Percentiles rank a stretch among this genome's conserved stretches.
phyloP scores from a whole-genome alignment of 2,113 vertebrate species.

The Austrofundulus limnaeus region DNA sequence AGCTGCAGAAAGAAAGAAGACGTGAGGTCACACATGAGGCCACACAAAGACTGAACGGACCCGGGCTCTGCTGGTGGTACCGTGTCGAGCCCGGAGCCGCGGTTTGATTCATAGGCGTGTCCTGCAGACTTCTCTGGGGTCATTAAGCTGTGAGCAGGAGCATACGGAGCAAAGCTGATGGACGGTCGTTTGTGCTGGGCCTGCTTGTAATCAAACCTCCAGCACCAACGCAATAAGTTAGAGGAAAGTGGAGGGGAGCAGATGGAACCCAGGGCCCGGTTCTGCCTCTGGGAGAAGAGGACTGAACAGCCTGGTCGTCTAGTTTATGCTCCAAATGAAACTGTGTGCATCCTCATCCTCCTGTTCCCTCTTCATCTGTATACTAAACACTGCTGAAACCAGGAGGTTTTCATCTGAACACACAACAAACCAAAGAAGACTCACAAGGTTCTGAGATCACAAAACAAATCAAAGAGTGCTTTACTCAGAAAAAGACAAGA shows the following conservation, averaged over 20 bases:
- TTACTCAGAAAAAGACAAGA: too few relatives aligned
- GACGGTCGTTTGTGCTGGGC: constrained; percentile 47
- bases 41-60: background rate
- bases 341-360: too few relatives aligned
- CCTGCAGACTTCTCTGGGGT: constrained; percentile 36
- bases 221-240: constrained; percentile 53
- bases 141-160: constrained; percentile 56
- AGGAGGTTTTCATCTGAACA: too few relatives aligned
- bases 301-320: constrained; percentile 23
- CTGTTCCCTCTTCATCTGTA: too few relatives aligned
- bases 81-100: constrained; percentile 31
- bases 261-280: constrained; percentile 37
- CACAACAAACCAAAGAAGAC: too few relatives aligned
- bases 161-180: constrained; percentile 62
- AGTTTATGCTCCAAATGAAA: constrained; percentile 31
- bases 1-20: constrained; percentile 74
- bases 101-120: constrained; percentile 60
- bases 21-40: background rate
- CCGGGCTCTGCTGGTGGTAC: constrained; percentile 12
- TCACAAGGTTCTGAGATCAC: too few relatives aligned
- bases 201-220: constrained; percentile 59
- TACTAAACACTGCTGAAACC: too few relatives aligned
- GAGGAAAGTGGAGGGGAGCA: constrained; percentile 50
- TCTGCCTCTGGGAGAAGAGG: constrained; percentile 8
- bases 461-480: too few relatives aligned